These are phyloP conservation scores for Tauraco hartlaubi DNA, from an alignment of 2,797 vertebrate genomes.

Conservation along the genomic window DNA sequence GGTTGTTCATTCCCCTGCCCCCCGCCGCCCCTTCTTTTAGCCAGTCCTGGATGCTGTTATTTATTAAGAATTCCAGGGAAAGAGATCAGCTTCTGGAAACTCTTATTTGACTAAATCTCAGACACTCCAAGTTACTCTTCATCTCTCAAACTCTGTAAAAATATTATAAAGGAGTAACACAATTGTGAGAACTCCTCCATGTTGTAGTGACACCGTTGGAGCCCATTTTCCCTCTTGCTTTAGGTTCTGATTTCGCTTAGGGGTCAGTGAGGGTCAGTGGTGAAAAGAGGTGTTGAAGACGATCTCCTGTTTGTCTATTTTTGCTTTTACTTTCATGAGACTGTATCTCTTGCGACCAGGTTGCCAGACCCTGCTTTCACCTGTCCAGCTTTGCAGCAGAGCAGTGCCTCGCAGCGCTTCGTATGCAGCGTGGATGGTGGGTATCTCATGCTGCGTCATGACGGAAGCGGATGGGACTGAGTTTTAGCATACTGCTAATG, in stretches of 20 bases:
- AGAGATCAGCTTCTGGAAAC: conserved; percentile 21
- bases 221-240: background rate
- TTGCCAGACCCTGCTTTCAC: background rate
- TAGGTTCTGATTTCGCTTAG: background rate
- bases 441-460: fast-evolving
- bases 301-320: background rate
- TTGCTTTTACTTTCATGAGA: background rate
- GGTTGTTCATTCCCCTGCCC: background rate
- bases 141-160: background rate
- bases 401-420: background rate
- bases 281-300: background rate
- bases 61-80: conserved; percentile 24
- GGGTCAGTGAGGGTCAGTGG: background rate
- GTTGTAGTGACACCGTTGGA: background rate
- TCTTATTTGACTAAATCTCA: conserved; percentile 25
- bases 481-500: background rate
- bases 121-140: background rate
- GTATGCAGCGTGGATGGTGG: fast-evolving
- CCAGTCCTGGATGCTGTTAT: background rate
- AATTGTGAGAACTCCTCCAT: background rate
- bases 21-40: background rate
- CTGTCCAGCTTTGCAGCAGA: no score
- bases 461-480: background rate
- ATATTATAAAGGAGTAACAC: background rate
- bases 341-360: fast-evolving